Base-by-base conservation (phyloP, 2,113 vertebrate genomes). In the Xiphophorus maculatus region DNA sequence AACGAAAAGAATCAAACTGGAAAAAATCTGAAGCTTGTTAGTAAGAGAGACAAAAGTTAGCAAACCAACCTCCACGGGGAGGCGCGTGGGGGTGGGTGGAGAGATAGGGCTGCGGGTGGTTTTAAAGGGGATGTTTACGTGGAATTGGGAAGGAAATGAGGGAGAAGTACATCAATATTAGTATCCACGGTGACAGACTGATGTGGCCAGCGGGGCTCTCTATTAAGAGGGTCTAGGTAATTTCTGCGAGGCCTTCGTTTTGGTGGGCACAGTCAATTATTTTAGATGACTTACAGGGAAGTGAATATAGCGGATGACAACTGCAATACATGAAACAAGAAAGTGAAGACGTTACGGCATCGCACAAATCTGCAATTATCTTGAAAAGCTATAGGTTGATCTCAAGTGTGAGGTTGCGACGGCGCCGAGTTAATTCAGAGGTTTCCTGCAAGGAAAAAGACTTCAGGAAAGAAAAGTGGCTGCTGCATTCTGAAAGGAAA, bases 1-100 rank as follows among this genome's bases (percentile, higher is more conserved):
- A 88, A 94, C 88, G 83, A 91, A 91, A 91, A 84, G 66, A 90
- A 90, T 88, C 69, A 93, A 88, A 93, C 89, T 90, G 89, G 91
- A 90, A 94, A 85, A 88, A 85, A 85, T 89, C 89, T 80, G 92
- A 93, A 93, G 86, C 90, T 92, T 92, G 96, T 97, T 97, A 97
- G 96, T 97, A 95, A 95, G 94, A 96, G 93, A 96, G 94, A 95
- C 92, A 95, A 93, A 86, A 95, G 95, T 96, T 87, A 94, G 93
- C 89, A 94, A 96, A 87, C 89, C 89, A 91, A 93, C 87, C 83
- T 94, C 81, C 92, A 93, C 87, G 77, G 83, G 83, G 89, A 14
- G 79, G 78, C 93, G 86, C 81, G 84, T 74, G 79, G 88, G 77
- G 79, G 74, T 81, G 35, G 35, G 35, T 37, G 35, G 35, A 37